Evolutionary conservation across 1,140 invertebrate species (phyloP), one percentile per base, ranked within the genome.

Genomic region (Drosophila mojavensis): DNA sequence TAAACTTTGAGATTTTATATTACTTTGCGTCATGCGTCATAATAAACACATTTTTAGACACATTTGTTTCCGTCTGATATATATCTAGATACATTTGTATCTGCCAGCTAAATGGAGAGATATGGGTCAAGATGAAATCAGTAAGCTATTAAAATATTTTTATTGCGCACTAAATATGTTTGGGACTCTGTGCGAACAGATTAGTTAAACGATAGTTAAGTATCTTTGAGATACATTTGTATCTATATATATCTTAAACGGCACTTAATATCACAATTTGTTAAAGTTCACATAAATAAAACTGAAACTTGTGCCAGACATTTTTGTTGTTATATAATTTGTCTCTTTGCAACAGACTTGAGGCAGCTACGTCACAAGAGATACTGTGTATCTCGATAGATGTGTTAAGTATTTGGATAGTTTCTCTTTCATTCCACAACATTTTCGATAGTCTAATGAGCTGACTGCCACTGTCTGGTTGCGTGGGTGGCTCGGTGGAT

Each of bases 401-500:
- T 24, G 3, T 24, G 20, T 24, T 24, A 24, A 24, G 3, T 24
- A 24, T 24, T 24, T 24, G 20, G 20, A 47, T 30, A 47, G 43
- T 47, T 47, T 47, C 7, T n/a, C n/a, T 45, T 5, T 47, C 9
- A 17, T 47, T 17, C 43, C 15, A 20, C 43, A 50, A 28, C 48
- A 50, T 50, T 63, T 69, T 53, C 56, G 56, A 61, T 33, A 61
- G 55, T 39, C 60, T 64, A 64, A 71, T 64, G 60, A 71, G 50
- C 53, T 47, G 69, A 43, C 43, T 48, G 58, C 43, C 43, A 33
- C 43, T 20, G 43, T 17, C 39, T 24, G 13, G 65, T 76, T 67
- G 59, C 55, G 77, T 55, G 68, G 69, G 80, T 79, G 58, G 36
- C 36, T 39, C 36, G 36, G 51, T 63, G 67, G 20, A 24, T 24